Evolutionary conservation across 2,113 vertebrate genomes (phyloP), one percentile per base, ranked within the genome.

Genomic region (Steatornis caripensis): DNA sequence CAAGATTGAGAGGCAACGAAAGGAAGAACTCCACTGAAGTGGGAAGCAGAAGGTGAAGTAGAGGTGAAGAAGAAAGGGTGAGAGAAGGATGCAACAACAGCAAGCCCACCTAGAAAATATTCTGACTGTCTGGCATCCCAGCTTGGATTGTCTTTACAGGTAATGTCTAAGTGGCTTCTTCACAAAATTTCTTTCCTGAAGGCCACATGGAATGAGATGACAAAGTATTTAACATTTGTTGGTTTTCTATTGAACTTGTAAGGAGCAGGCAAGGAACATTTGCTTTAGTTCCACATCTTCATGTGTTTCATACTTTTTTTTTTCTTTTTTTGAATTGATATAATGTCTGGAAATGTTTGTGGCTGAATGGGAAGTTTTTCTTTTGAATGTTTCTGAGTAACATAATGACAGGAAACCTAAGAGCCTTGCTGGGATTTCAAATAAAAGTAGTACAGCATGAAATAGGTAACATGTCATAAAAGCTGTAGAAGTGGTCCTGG

Each of bases 161-260:
- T 75, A 27, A 66, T 70, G 7, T n/a, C 9, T 83, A 62, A 27
- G 19, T 74, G 12, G 19, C 30, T 6, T 75, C 20, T 26, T 91
- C 20, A 51, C 3, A 53, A 55, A 30, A 46, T 74, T 75, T 70
- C 15, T 74, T 87, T 64, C 16, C 21, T 58, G 45, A 78, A 87
- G 27, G 19, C 24, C 16, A 37, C 1, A 1, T 75, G 36, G 13
- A 17, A 48, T 1, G 0, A 74, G 27, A 58, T 66, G 11, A 34
- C 27, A 34, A 61, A 68, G 5, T 29, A 16, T 53, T 61, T 60
- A 34, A 32, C 4, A 15, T 51, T 54, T 15, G 0, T 41, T 60
- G 9, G 2, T 69, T 79, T 60, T 83, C 22, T 69, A 4, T 57
- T 58, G 6, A 74, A 60, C 5, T 0, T 54, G 6, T 27, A 77